These are phyloP conservation scores for Grammomys surdaster DNA, from an alignment of 2,113 vertebrate species.

Conservation along the genomic window DNA sequence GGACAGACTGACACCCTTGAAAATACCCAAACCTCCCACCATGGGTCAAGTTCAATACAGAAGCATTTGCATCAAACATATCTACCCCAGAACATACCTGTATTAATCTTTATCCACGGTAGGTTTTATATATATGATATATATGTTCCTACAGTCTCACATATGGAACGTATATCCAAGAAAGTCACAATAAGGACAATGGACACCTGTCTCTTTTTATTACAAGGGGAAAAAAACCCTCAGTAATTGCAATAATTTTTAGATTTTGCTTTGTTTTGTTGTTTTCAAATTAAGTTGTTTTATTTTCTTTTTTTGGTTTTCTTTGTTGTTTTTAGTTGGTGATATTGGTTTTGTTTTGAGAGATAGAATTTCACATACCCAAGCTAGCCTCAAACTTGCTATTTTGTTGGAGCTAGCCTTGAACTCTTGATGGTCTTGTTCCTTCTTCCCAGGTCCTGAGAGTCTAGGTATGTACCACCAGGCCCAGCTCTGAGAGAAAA, in stretches of 20 bases:
- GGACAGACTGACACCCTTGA: not conserved
- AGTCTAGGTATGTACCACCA: not conserved
- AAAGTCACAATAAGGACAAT: not conserved
- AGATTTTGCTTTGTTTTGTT: not conserved
- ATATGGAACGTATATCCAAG: constrained; percentile 36
- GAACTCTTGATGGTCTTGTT: not conserved
- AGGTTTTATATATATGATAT: too few relatives aligned
- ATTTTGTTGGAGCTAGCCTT: not conserved
- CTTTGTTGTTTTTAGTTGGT: not conserved
- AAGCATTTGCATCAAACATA: not conserved
- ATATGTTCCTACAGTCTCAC: not conserved
- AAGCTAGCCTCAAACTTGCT: not conserved
- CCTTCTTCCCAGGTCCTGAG: not conserved
- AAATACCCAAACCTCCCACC: not conserved
- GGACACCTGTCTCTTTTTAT: not conserved
- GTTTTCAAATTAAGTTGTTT: not conserved
- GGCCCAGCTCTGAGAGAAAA: not conserved
- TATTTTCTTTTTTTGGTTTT: not conserved
- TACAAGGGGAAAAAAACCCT: not conserved
- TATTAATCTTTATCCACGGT: not conserved
- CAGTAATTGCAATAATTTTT: not conserved
- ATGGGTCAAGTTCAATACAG: not conserved
- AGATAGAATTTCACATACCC: not conserved
- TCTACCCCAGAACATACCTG: not conserved
- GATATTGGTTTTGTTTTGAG: not conserved